Percentiles rank a stretch among this genome's conserved stretches.
phyloP scores from a whole-genome alignment of 2,113 vertebrate genomes.

The Procavia capensis region DNA sequence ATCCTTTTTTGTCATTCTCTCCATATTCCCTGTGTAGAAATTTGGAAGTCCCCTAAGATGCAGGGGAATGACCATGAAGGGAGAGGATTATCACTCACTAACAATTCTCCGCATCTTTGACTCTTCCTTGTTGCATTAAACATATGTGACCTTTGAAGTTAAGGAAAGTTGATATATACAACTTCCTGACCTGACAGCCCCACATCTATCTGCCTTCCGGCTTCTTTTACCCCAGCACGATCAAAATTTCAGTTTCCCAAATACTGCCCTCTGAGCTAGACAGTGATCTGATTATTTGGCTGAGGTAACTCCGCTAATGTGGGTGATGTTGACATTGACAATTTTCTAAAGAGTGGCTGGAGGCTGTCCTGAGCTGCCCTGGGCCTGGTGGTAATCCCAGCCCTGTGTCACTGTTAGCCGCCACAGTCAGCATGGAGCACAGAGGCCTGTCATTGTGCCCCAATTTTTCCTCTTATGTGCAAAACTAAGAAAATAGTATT shows the following conservation, averaged over 20 bases:
- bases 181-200: neutral
- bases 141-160: constrained; percentile 3
- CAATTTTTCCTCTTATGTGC: neutral
- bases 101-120: neutral
- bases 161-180: neutral
- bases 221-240: neutral
- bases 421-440: no score
- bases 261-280: neutral
- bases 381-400: neutral
- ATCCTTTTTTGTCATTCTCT: neutral
- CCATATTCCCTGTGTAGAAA: neutral
- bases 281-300: neutral
- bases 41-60: neutral
- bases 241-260: constrained; percentile 31
- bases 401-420: neutral
- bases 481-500: neutral
- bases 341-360: neutral
- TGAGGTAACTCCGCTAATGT: neutral
- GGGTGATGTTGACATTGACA: neutral
- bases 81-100: neutral
- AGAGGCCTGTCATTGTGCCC: neutral
- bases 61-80: no score
- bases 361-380: neutral
- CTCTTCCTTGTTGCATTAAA: neutral
- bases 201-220: neutral